A percentile compares a stretch with the other conserved stretches of the same genome.
Conservation (phyloP, 2,113 vertebrate genomes). For the Cyrtonyx montezumae region DNA sequence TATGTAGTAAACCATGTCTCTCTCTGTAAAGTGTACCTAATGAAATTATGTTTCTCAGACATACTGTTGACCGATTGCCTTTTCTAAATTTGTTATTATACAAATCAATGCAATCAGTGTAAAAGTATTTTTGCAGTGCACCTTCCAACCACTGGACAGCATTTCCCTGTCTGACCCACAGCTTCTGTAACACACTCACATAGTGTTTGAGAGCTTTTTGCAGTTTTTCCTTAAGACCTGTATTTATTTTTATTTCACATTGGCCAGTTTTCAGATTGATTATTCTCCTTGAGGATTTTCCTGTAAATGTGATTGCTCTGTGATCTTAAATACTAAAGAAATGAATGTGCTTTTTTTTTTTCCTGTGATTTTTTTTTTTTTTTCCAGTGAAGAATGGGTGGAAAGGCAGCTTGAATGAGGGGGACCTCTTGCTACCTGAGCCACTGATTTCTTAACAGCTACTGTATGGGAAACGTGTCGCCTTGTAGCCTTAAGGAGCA, state of each 20-base stretch:
- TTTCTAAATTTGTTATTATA: not conserved
- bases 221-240: conserved; percentile 17
- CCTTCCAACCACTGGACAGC: conserved; percentile 28
- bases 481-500: not conserved
- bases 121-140: conserved; percentile 2
- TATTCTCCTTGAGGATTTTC: not conserved
- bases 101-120: not conserved
- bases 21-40: conserved; percentile 17
- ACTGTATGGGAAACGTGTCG: conserved; percentile 2
- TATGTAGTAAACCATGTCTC: conserved; percentile 62
- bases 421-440: conserved; percentile 61
- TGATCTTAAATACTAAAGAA: conserved; percentile 22
- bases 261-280: conserved; percentile 47
- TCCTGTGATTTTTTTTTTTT: not conserved
- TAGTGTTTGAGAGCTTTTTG: conserved; percentile 25
- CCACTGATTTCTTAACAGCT: conserved; percentile 47
- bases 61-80: not conserved
- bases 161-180: conserved; percentile 1
- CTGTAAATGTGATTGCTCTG: not conserved
- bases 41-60: conserved; percentile 71
- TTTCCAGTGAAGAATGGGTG: not conserved
- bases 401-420: conserved; percentile 50
- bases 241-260: conserved; percentile 71
- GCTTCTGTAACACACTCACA: not conserved
- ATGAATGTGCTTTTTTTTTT: not conserved